These are phyloP conservation scores for Pristis pectinata DNA, from an alignment of 2,797 vertebrate genomes.

Conservation along the genomic window DNA sequence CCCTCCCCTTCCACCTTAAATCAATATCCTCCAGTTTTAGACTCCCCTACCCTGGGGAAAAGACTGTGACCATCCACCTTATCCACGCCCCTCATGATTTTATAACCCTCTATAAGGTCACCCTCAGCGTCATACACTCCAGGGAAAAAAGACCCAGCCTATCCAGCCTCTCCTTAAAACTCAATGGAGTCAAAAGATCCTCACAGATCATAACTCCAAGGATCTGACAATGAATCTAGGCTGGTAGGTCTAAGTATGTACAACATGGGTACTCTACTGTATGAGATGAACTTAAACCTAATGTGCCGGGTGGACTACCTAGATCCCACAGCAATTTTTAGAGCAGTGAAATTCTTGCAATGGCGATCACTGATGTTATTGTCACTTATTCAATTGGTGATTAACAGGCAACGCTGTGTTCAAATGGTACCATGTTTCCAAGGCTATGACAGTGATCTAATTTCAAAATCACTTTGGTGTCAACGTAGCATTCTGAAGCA, in stretches of 20 bases:
- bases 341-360: background rate
- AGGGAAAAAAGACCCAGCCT: too few relatives aligned
- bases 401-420: background rate
- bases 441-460: background rate
- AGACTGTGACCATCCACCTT: too few relatives aligned
- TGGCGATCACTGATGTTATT: background rate
- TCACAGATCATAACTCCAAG: background rate
- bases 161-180: too few relatives aligned
- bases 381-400: background rate
- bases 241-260: background rate
- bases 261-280: background rate
- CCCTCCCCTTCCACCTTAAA: too few relatives aligned
- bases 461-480: background rate
- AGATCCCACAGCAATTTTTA: background rate
- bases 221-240: too few relatives aligned
- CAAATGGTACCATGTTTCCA: background rate
- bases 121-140: too few relatives aligned
- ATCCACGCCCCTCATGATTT: too few relatives aligned
- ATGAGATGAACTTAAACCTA: background rate
- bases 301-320: background rate
- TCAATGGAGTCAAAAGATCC: background rate
- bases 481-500: background rate
- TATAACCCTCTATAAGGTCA: too few relatives aligned
- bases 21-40: too few relatives aligned
- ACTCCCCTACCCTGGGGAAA: too few relatives aligned